Conservation (phyloP, 2,797 vertebrate species). For the Threskiornis aethiopicus region DNA sequence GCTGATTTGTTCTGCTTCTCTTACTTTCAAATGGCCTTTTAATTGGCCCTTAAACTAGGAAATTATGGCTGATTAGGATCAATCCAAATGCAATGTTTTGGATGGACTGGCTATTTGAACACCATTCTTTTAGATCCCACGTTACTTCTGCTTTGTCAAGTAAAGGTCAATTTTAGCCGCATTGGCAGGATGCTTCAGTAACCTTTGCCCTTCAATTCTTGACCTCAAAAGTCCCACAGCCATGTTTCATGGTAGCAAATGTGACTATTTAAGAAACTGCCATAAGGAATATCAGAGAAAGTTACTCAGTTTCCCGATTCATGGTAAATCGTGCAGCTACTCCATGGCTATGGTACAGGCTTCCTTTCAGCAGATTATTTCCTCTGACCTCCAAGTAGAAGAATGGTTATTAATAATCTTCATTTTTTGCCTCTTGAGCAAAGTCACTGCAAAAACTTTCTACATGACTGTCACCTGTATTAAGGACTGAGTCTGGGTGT, state of each 20-base stretch:
- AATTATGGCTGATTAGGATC: constrained; percentile 74
- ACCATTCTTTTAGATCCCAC: not conserved
- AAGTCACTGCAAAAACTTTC: not conserved
- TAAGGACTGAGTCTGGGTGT: not conserved
- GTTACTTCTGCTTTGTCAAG: constrained; percentile 65
- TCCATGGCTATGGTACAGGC: too few relatives aligned
- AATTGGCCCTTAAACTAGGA: constrained; percentile 71
- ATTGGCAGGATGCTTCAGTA: constrained; percentile 49
- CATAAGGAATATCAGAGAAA: not conserved
- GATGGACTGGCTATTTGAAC: constrained; percentile 56
- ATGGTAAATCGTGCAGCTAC: not conserved
- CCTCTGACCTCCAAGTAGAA: not conserved
- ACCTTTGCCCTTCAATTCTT: constrained; percentile 61
- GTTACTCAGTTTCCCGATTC: not conserved
- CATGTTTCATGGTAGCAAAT: not conserved
- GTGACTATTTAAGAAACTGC: not conserved
- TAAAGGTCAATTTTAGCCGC: constrained; percentile 61
- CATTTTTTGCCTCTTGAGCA: not conserved
- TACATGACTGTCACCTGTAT: not conserved
- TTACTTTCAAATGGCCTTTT: constrained; percentile 69
- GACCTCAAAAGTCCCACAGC: constrained; percentile 37
- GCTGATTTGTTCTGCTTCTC: constrained; percentile 68
- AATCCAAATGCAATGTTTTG: constrained; percentile 53
- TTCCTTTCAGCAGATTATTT: not conserved
- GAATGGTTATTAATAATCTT: not conserved